Evolutionary conservation across 1,140 invertebrate genomes (phyloP).

Genomic region (Hormaphis cornu): DNA sequence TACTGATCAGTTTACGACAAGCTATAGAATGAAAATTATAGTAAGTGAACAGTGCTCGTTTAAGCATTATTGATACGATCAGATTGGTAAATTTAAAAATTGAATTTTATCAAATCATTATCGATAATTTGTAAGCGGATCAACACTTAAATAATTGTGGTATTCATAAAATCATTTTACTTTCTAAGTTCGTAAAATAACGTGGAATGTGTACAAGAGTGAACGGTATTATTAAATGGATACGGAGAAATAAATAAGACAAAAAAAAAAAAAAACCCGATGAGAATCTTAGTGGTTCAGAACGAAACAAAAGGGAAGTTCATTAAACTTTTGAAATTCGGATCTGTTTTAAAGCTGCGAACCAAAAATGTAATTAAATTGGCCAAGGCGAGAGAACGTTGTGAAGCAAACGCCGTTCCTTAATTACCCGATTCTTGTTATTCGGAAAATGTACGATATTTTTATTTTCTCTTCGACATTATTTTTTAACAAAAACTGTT

Average conservation of each 20-base stretch:
- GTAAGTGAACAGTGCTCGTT: too few relatives aligned
- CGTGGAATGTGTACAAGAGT: too few relatives aligned
- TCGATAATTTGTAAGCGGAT: too few relatives aligned
- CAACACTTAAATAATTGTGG: too few relatives aligned
- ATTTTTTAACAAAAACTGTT: not conserved
- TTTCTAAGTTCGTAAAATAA: too few relatives aligned
- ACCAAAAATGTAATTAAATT: conserved; percentile 24
- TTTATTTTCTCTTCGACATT: conserved; percentile 1
- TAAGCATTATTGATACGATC: too few relatives aligned
- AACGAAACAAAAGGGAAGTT: conserved; percentile 1
- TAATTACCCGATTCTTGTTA: not conserved
- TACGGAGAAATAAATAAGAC: not conserved
- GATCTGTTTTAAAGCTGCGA: conserved; percentile 15
- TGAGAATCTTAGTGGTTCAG: not conserved
- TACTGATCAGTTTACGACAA: too few relatives aligned
- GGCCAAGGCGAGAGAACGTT: not conserved
- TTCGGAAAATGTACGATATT: not conserved
- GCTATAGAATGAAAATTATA: too few relatives aligned
- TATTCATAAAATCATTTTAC: too few relatives aligned
- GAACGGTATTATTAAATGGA: not conserved
- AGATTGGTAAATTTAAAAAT: too few relatives aligned
- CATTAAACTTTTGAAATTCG: conserved; percentile 11
- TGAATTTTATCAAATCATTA: too few relatives aligned
- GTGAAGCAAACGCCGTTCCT: not conserved
- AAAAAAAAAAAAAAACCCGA: not conserved